These are phyloP conservation scores for Antheraea mylitta DNA, from an alignment of 1,140 invertebrate genomes.

Conservation along the genomic window DNA sequence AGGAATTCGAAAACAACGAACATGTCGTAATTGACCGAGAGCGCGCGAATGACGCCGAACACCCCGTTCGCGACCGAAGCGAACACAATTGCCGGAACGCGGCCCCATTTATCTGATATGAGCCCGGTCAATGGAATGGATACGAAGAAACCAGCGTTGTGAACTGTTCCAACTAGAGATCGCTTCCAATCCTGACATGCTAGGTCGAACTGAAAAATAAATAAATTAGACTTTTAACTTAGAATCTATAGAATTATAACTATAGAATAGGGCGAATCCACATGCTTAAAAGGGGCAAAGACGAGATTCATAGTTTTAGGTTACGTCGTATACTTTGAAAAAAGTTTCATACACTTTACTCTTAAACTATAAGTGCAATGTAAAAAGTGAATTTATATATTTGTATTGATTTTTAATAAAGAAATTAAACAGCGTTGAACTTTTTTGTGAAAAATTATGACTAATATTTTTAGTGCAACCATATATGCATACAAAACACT, in stretches of 20 bases:
- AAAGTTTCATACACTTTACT: too few species aligned
- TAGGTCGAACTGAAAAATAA: conserved; percentile 67
- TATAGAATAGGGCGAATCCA: too few species aligned
- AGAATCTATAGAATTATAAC: background rate
- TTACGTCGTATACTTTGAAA: too few species aligned
- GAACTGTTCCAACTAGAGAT: conserved; percentile 84
- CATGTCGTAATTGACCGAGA: conserved; percentile 82
- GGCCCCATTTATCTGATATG: conserved; percentile 82
- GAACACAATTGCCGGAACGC: conserved; percentile 81
- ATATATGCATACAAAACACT: too few species aligned
- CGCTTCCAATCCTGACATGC: conserved; percentile 83
- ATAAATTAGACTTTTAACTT: conserved; percentile 5
- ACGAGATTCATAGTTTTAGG: too few species aligned
- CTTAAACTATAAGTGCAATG: too few species aligned
- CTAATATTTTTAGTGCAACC: too few species aligned
- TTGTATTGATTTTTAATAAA: too few species aligned
- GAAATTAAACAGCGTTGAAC: too few species aligned
- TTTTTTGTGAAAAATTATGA: too few species aligned
- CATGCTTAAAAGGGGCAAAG: too few species aligned
- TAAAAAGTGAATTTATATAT: too few species aligned
- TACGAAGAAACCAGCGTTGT: conserved; percentile 85
- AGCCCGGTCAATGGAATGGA: conserved; percentile 84
- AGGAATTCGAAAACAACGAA: conserved; percentile 84
- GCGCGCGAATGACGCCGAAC: conserved; percentile 82
- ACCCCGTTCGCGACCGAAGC: conserved; percentile 79